These are phyloP conservation scores for Oxygymnocypris stewartii DNA, from an alignment of 2,113 vertebrate species.

Conservation along the genomic window DNA sequence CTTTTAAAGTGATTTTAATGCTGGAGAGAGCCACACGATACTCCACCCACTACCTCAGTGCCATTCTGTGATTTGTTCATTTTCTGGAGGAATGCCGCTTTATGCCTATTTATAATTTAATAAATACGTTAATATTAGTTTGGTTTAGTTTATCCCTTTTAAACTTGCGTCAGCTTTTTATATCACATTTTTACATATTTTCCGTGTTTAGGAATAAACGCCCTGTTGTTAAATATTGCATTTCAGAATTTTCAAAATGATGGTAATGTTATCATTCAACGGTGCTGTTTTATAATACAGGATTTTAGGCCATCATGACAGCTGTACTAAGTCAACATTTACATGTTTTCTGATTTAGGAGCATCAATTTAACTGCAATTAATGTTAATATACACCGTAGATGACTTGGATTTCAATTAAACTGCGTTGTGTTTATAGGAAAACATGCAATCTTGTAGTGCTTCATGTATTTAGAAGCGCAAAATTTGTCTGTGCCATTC, in stretches of 20 bases:
- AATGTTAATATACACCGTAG: not conserved
- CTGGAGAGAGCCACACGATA: conserved; percentile 53
- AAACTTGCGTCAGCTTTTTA: conserved; percentile 36
- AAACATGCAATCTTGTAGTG: not conserved
- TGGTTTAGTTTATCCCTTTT: conserved; percentile 33
- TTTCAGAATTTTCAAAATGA: not conserved
- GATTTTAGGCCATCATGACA: conserved; percentile 3
- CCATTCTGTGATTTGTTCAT: conserved; percentile 48
- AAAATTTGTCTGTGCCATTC: not conserved
- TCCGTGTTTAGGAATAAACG: not conserved
- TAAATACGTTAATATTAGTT: conserved; percentile 29
- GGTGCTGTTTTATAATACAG: conserved; percentile 1
- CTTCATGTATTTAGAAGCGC: not conserved
- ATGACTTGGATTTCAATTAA: not conserved
- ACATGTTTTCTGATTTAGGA: not conserved
- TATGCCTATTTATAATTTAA: conserved; percentile 60
- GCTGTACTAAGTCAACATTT: not conserved
- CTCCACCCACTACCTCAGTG: conserved; percentile 69
- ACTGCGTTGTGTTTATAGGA: not conserved
- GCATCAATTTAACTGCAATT: not conserved
- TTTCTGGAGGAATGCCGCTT: conserved; percentile 54
- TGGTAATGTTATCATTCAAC: not conserved
- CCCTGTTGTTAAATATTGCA: not conserved
- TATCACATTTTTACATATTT: not conserved
- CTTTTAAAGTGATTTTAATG: conserved; percentile 43